A percentile compares a stretch with the other conserved stretches of the same genome.
These are phyloP conservation scores for Drosophila fulvimacula DNA, from an alignment of 2,888 invertebrate genomes.

Conservation along the genomic window DNA sequence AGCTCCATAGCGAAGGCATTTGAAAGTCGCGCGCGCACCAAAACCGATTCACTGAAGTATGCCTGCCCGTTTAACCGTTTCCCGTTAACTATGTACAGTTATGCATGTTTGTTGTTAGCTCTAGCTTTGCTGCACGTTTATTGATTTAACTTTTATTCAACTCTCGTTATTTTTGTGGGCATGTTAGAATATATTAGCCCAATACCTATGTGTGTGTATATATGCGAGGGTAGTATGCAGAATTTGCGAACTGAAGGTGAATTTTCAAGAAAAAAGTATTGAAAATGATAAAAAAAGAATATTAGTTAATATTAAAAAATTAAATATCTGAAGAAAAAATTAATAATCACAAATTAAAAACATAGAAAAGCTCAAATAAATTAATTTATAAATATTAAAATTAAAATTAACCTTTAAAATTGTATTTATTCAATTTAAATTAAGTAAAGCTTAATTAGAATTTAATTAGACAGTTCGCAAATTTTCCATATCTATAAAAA, in stretches of 20 bases:
- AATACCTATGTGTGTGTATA: background rate
- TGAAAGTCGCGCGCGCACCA: conserved; percentile 81
- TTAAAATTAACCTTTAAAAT: background rate
- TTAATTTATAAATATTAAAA: background rate
- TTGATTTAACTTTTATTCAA: conserved; percentile 1
- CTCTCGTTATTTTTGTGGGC: background rate
- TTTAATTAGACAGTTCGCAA: background rate
- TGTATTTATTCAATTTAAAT: background rate
- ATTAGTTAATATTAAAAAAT: no score
- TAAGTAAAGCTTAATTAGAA: background rate
- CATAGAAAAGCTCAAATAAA: background rate
- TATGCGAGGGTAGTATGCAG: conserved; percentile 1
- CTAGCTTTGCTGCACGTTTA: conserved; percentile 31
- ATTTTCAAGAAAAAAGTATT: no score
- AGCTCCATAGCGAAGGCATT: conserved; percentile 67
- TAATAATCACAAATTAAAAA: no score
- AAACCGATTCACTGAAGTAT: conserved; percentile 84
- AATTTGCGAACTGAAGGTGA: background rate
- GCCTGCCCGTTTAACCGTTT: conserved; percentile 69
- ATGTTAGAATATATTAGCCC: conserved; percentile 14
- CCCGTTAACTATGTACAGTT: conserved; percentile 42
- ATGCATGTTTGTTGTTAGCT: conserved; percentile 50
- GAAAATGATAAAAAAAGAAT: background rate
- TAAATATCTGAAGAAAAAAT: no score
- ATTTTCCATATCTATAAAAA: background rate